Conservation (phyloP, 2,113 vertebrate species). For the Thamnaconus septentrionalis region DNA sequence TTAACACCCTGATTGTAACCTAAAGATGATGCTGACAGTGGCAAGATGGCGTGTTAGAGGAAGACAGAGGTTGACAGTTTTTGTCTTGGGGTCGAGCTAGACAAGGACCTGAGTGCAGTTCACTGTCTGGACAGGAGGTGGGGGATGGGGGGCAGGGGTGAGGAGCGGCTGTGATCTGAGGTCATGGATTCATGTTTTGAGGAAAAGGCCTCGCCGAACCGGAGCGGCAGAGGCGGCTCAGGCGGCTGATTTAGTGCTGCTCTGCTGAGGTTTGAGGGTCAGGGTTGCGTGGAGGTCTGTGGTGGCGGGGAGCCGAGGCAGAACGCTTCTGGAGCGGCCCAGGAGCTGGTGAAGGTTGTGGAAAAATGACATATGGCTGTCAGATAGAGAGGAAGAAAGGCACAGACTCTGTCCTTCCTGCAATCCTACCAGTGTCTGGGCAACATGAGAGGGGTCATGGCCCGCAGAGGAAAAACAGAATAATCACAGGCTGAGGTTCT, state of each 20-base stretch:
- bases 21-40: constrained; percentile 19
- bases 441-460: constrained; percentile 81
- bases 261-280: constrained; percentile 3
- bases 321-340: constrained; percentile 50
- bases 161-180: constrained; percentile 32
- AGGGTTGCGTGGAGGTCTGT: constrained; percentile 9
- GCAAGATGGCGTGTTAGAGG: constrained; percentile 19
- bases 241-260: too few relatives aligned
- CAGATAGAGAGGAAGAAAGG: constrained; percentile 80
- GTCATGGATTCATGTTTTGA: constrained; percentile 15
- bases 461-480: constrained; percentile 75
- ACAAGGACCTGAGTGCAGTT: constrained; percentile 50
- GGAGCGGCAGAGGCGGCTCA: background rate
- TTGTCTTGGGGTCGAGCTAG: constrained; percentile 39
- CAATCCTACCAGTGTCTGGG: constrained; percentile 66
- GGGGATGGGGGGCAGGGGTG: constrained; percentile 35
- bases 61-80: constrained; percentile 26
- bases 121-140: constrained; percentile 66
- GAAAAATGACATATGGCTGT: constrained; percentile 76
- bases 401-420: constrained; percentile 82
- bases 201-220: background rate
- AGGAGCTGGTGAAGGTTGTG: constrained; percentile 61
- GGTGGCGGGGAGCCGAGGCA: constrained; percentile 19
- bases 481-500: background rate
- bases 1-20: constrained; percentile 20